Base-by-base conservation (phyloP, 2,888 invertebrate species). In the Oscheius sp. region DNA sequence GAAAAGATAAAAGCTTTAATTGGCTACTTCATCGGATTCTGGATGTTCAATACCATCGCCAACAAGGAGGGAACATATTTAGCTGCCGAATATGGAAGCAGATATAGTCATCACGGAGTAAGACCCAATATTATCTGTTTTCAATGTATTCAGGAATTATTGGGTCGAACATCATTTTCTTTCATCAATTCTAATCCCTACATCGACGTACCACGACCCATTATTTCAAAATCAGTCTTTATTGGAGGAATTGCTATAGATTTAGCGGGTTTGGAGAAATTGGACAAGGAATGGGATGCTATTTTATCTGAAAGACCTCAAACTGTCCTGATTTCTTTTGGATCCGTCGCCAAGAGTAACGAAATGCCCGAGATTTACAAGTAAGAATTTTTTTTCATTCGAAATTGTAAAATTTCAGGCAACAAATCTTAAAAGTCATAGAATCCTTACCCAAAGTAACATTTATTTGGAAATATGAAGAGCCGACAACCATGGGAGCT, bases 391-490 rank as follows among this genome's bases (percentile, higher is more conserved):
- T n/a, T 6, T 23, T 18, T 1, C 23, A 21, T 18, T n/a, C 13
- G 5, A 59, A 3, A 12, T 18, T 2, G 12, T 7, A 21, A 45
- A 23, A n/a, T 68, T 77, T 52, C 72, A 79, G 79, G 46, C 68
- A 75, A 41, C 66, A 77, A 9, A 68, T 80, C 18, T 61, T 80
- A 25, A 69, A 63, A 41, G 70, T 72, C 13, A 63, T 80, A 41
- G 55, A 46, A 13, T 49, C 58, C 1, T 72, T 80, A 69, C 73
- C 76, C 12, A 73, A 76, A 12, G 59, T 69, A 1, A 77, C 80
- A 21, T 80, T 80, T 64, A 78, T 80, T 12, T 80, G 78, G 78
- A 80, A 80, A 53, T 80, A 78, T 61, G 78, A 78, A 43, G 72
- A 77, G 21, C 66, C 76, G 29, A 52, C 63, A 9, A 69, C 64